Evolutionary conservation across 1,140 invertebrate species (phyloP).

Genomic region (Drosophila arawakana): DNA sequence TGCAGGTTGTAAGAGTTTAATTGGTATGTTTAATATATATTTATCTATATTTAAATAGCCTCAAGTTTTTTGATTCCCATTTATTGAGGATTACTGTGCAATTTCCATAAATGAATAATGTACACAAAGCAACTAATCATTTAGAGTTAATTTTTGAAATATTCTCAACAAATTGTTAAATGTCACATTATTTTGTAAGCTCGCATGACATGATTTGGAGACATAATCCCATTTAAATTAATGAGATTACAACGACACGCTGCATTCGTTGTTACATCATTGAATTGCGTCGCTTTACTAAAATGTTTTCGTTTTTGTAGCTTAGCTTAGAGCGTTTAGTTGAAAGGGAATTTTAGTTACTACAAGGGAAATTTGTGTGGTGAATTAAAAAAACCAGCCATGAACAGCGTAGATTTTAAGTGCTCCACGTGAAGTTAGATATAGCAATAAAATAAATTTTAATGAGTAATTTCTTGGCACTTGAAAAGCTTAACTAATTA

Average conservation of each 20-base stretch:
- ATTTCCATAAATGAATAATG: constrained; percentile 3
- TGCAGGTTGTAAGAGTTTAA: neutral
- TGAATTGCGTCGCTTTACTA: neutral
- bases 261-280: constrained; percentile 2
- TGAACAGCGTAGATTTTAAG: no score
- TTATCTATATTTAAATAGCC: neutral
- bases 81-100: neutral
- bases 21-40: neutral
- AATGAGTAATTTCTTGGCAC: neutral
- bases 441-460: neutral
- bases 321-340: constrained; percentile 4
- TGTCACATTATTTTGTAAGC: neutral
- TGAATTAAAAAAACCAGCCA: constrained; percentile 18
- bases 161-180: constrained; percentile 3
- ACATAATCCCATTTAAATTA: neutral
- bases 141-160: neutral
- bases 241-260: neutral
- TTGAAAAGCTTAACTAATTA: neutral
- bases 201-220: neutral
- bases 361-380: constrained; percentile 54
- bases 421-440: neutral
- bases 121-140: constrained; percentile 4
- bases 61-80: neutral
- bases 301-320: constrained; percentile 8
- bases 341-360: constrained; percentile 47